A percentile compares a stretch with the other conserved stretches of the same genome.
Evolutionary conservation across 2,113 vertebrate species (phyloP).

Genomic region (Galemys pyrenaicus): DNA sequence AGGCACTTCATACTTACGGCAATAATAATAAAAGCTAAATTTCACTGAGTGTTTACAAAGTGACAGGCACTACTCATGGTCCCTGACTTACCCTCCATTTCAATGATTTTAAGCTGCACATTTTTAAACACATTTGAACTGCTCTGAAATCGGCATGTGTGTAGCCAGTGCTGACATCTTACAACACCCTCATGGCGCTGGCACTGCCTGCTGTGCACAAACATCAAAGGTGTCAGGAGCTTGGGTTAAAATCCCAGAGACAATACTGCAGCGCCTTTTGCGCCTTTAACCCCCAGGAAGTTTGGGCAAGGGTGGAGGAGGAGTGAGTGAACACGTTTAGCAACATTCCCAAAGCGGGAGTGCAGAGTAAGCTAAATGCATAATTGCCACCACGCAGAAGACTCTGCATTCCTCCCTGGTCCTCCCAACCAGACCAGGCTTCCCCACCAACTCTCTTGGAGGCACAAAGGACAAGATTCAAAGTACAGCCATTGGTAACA

Average conservation of each 20-base stretch:
- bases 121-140: background rate
- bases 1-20: background rate
- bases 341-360: conserved; percentile 54
- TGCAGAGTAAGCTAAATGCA: background rate
- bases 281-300: background rate
- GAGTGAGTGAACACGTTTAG: conserved; percentile 1
- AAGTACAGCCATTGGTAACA: background rate
- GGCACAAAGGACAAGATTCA: background rate
- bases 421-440: background rate
- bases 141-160: background rate
- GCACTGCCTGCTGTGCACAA: background rate
- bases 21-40: background rate
- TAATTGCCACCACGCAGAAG: background rate
- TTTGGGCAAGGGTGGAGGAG: background rate
- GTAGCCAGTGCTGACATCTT: background rate
- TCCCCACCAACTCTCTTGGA: too few species aligned
- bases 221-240: background rate
- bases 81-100: background rate
- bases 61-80: background rate
- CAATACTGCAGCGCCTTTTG: background rate
- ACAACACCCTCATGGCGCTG: background rate
- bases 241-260: background rate
- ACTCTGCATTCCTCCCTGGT: background rate
- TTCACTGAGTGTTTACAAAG: background rate
- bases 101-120: background rate